Percentiles rank a stretch among this genome's conserved stretches.
Conservation (phyloP, 2,888 invertebrate genomes). For the Mythimna loreyi region DNA sequence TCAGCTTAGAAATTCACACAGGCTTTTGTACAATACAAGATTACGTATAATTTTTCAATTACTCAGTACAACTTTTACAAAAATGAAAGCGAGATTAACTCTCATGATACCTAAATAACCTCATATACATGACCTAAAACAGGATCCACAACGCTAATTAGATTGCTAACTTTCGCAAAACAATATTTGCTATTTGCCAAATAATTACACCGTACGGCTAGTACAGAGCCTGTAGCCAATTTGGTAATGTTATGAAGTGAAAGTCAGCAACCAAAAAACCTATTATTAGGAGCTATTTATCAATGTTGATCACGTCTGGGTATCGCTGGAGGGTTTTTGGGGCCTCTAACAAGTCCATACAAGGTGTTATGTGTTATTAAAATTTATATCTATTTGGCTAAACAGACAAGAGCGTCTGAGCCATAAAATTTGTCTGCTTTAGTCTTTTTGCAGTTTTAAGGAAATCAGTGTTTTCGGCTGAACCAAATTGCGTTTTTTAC, state of each 20-base stretch:
- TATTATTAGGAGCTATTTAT: constrained; percentile 63
- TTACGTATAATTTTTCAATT: background rate
- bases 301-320: constrained; percentile 40
- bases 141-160: constrained; percentile 33
- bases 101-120: background rate
- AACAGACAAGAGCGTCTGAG: background rate
- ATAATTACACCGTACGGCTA: constrained; percentile 52
- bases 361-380: constrained; percentile 15
- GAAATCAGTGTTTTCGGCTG: background rate
- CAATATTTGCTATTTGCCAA: constrained; percentile 40
- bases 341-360: background rate
- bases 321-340: constrained; percentile 24
- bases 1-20: constrained; percentile 16
- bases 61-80: constrained; percentile 7
- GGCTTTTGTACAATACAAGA: background rate
- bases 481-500: background rate
- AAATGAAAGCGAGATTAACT: constrained; percentile 34
- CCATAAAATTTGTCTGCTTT: background rate
- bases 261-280: constrained; percentile 56
- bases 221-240: constrained; percentile 33
- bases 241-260: constrained; percentile 56
- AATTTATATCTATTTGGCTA: background rate
- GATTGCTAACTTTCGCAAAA: constrained; percentile 49
- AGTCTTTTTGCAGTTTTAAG: background rate
- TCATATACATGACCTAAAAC: constrained; percentile 32